Conservation (phyloP, 2,888 invertebrate species). For the Trissonchulus sp. region DNA sequence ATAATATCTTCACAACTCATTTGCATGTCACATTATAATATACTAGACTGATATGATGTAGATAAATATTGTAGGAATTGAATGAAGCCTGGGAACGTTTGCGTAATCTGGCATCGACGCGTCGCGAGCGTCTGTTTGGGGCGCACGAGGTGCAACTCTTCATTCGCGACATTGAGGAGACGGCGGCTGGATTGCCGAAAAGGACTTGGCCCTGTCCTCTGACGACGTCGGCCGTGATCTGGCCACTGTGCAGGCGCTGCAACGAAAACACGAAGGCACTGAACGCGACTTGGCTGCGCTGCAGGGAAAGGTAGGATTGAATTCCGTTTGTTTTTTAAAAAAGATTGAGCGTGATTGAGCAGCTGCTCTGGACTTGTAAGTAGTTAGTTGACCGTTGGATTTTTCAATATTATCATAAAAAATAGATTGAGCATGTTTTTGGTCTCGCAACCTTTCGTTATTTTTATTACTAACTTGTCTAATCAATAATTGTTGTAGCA, state of each 20-base stretch:
- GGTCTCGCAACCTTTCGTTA: too few relatives aligned
- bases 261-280: constrained; percentile 77
- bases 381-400: not conserved
- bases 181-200: constrained; percentile 99
- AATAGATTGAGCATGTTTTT: too few relatives aligned
- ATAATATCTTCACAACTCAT: constrained; percentile 23
- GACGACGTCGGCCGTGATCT: constrained; percentile 95
- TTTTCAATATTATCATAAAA: constrained; percentile 13
- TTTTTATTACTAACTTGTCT: not conserved
- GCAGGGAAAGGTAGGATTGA: constrained; percentile 71
- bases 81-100: constrained; percentile 95
- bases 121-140: constrained; percentile 93
- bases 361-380: too few relatives aligned
- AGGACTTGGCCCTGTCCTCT: constrained; percentile 86
- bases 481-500: too few relatives aligned
- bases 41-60: constrained; percentile 33
- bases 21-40: constrained; percentile 3
- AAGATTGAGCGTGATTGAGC: constrained; percentile 5
- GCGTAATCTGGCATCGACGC: constrained; percentile 82
- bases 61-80: constrained; percentile 66
- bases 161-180: constrained; percentile 93
- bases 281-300: constrained; percentile 93
- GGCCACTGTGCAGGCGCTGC: constrained; percentile 91
- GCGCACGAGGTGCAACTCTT: constrained; percentile 98
- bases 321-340: not conserved